Base-by-base conservation (phyloP, 1,140 invertebrate species). In the Harpegnathos saltator region DNA sequence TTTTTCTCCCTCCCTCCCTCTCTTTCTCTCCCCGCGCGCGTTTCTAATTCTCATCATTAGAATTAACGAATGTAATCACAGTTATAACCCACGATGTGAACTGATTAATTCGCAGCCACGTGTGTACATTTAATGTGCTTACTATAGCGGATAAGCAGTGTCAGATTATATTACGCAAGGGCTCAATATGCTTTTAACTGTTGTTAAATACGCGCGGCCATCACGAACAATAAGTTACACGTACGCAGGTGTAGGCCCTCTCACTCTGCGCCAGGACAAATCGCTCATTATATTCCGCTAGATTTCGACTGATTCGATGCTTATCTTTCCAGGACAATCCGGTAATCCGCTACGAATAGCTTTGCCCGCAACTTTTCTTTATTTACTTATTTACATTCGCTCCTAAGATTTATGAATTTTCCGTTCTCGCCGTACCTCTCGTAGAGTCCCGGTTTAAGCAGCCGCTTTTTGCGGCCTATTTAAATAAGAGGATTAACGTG, bases 51-150 rank as follows among this genome's bases (percentile, higher is more conserved):
- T n/a, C n/a, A n/a, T n/a, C n/a, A n/a, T n/a, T n/a, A 52, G 65
- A 65, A 77, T 77, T 65, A 77, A 77, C 61, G 52, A 77, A 77
- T 77, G 61, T 44, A 77, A 77, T 77, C 73, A 63, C 59, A 77
- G 48, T 77, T 77, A 54, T 15, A 77, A 66, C 48, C 24, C 9
- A 22, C 61, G 24, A 24, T 65, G 61, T 14, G 48, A 66, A 66
- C 52, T 24, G 61, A 66, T 77, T 77, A 77, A 66, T 66, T 65
- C 48, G 48, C 15, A 52, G n/a, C 44, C n/a, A 33, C 26, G 14
- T 63, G 59, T 65, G 26, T 17, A n/a, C n/a, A 77, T 77, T 77
- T 33, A 54, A 77, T 77, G 33, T 54, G 44, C 59, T 74, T 22
- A 33, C 59, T 75, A 63, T 33, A 26, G 9, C 15, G 29, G n/a